Evolutionary conservation across 2,797 vertebrate species (phyloP), one percentile per base, ranked within the genome.

Genomic region (Pygocentrus nattereri): DNA sequence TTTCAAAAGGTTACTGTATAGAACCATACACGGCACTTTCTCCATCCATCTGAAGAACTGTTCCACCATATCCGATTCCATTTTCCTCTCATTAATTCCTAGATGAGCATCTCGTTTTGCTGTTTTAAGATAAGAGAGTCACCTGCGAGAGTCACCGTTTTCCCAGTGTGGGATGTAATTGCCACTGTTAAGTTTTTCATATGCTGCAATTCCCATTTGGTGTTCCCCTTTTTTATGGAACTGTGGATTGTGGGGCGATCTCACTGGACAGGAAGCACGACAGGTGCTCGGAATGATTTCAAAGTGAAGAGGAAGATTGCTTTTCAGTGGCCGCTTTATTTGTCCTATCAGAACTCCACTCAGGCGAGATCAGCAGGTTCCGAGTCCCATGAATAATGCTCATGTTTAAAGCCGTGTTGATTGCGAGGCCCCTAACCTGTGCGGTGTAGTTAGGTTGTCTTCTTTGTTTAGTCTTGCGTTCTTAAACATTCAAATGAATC

Each of bases 401-500:
- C 49, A 21, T 81, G 61, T 78, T 71, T 74, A 25, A 69, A 41
- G 38, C 30, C 44, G 59, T 12, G 23, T 76, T 18, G 56, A 80
- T 76, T 76, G 25, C 2, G 3, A 18, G 34, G 25, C 30, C 15
- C 19, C 61, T 8, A 19, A 75, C 49, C 68, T 76, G 47, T 78
- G 73, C 19, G 38, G 31, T 67, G 47, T 65, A 47, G 54, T 67
- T 44, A 54, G 76, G 72, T 71, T 47, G 75, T 31, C 49, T 65
- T 80, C 56, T 81, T 85, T 78, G 75, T 71, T 76, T 84, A 38
- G 58, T 27, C 30, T 85, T 21, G 56, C 52, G 50, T 74, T 85
- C 44, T 73, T 67, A 59, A 30, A 74, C 25, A 58, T 82, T 67
- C 79, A 88, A 82, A 86, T 89, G 76, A 91, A 81, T 89, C 81